Percentiles rank a stretch among this genome's conserved stretches.
phyloP scores from a whole-genome alignment of 1,140 invertebrate species.

The Amyelois transitella region DNA sequence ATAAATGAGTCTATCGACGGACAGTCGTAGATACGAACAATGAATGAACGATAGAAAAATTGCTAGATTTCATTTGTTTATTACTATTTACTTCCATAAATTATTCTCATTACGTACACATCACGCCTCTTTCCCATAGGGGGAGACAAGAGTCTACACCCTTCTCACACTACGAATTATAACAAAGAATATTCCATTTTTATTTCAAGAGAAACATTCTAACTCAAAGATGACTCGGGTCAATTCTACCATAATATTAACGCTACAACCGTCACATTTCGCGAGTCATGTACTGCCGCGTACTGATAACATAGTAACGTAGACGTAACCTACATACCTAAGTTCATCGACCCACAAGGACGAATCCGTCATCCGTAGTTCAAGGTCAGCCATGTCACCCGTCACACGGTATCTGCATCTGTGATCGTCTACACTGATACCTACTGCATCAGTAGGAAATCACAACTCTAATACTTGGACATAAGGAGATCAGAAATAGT shows the following conservation, averaged over 20 bases:
- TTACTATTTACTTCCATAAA: too few species aligned
- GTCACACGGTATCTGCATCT: slow-evolving; percentile 63
- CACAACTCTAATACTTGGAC: slow-evolving; percentile 33
- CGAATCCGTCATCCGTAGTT: slow-evolving; percentile 61
- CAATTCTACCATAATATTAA: too few species aligned
- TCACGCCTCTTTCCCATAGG: too few species aligned
- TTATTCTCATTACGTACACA: too few species aligned
- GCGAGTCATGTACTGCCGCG: neutral
- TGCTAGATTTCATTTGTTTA: too few species aligned
- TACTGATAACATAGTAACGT: slow-evolving; percentile 2
- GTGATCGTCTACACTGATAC: slow-evolving; percentile 65
- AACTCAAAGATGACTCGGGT: too few species aligned
- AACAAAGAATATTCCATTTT: too few species aligned
- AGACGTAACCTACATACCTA: slow-evolving; percentile 40
- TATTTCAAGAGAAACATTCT: too few species aligned
- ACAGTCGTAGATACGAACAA: slow-evolving; percentile 15
- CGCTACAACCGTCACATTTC: too few species aligned
- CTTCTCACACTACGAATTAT: too few species aligned
- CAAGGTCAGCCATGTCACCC: slow-evolving; percentile 59
- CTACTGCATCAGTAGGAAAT: slow-evolving; percentile 32
- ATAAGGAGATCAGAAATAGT: slow-evolving; percentile 50
- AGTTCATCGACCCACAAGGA: slow-evolving; percentile 62
- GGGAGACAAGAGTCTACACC: too few species aligned
- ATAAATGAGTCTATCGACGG: slow-evolving; percentile 41
- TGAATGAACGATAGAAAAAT: slow-evolving; percentile 6